Base-by-base conservation (phyloP, 2,888 invertebrate species). In the Eupithecia pulchellata region DNA sequence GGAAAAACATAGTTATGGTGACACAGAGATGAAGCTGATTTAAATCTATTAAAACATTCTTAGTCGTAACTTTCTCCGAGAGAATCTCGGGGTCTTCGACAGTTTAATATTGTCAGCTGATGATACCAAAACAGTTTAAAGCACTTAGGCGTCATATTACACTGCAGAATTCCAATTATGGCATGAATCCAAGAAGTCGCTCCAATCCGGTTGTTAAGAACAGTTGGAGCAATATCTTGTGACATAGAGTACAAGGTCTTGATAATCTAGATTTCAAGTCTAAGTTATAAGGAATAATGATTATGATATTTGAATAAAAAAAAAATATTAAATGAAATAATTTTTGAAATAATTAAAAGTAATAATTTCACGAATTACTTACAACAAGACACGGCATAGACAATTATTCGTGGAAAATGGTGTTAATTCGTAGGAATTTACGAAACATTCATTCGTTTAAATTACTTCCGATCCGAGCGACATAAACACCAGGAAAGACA, bases 41-140 rank as follows among this genome's bases (percentile, higher is more conserved):
- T 75, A 71, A 68, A 71, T 68, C 65, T n/a, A 74, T 75, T 77
- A 75, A 68, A 72, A 74, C 73, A 76, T 75, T 73, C 73, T 63
- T 68, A 39, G 57, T 42, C 57, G 64, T 64, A 47, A 75, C 72
- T 77, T 76, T 75, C 74, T n/a, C 68, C 58, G 14, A 62, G 52
- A 47, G 47, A 57, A 68, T 72, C 42, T 68, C 29, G 52, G 65
- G 42, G 66, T 66, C 62, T 25, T 67, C 47, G 20, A 32, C 47
- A 14, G 25, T n/a, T 65, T 57, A 6, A 17, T 29, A 32, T 42
- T 32, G 57, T 63, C 57, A 20, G 62, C 17, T 52, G 20, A 65
- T 47, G 47, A 57, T 57, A 27, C 30, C 58, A 58, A 55, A 64
- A 64, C 34, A 64, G 27, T 42, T 36, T 36, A 62, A 57, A 57